phyloP scores from a whole-genome alignment of 2,888 invertebrate species.

The Branchipolynoe longqiensis region DNA sequence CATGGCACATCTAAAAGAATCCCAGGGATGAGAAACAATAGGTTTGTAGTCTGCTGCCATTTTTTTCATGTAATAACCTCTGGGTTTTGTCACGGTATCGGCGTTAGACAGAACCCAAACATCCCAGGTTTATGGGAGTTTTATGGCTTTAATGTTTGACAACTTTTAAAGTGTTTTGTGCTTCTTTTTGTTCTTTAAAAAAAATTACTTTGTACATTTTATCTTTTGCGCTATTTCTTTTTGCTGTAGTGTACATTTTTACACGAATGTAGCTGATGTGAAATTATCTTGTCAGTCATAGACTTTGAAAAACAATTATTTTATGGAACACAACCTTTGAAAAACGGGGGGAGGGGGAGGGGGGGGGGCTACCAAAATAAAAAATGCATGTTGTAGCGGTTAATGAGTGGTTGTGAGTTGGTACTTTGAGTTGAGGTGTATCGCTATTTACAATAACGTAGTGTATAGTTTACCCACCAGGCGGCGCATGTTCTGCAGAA shows the following conservation, averaged over 20 bases:
- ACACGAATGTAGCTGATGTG: constrained; percentile 32
- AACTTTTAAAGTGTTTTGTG: constrained; percentile 42
- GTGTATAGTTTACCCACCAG: no score
- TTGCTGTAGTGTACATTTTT: constrained; percentile 44
- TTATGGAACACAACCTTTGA: no score
- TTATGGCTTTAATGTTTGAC: constrained; percentile 52
- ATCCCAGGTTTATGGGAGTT: constrained; percentile 22
- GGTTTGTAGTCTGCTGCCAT: no score
- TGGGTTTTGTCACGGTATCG: no score
- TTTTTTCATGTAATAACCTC: no score
- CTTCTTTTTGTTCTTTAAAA: no score
- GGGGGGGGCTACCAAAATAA: not conserved
- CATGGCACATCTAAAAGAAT: no score
- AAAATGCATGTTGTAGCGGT: not conserved
- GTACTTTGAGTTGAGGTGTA: no score
- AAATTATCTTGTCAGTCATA: constrained; percentile 41
- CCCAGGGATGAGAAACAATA: no score
- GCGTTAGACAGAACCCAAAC: not conserved
- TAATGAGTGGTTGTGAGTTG: no score
- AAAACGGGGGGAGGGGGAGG: not conserved
- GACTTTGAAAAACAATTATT: not conserved
- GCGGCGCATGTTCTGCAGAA: no score
- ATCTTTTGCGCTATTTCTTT: constrained; percentile 45
- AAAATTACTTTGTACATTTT: constrained; percentile 48
- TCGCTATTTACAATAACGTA: no score